These are phyloP conservation scores for Epinotia ramella DNA, from an alignment of 2,888 invertebrate genomes.

Conservation along the genomic window DNA sequence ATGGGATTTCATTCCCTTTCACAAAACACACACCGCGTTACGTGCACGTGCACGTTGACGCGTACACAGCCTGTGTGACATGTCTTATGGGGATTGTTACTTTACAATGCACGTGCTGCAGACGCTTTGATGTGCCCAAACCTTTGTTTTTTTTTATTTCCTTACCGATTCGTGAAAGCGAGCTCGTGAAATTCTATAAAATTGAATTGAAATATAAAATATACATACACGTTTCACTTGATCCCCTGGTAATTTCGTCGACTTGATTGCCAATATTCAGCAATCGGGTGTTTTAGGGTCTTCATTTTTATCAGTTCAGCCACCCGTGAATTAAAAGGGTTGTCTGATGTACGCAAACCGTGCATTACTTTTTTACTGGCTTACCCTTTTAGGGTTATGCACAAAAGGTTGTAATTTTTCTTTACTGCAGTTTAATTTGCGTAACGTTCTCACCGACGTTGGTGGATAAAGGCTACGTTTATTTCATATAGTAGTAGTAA, in stretches of 20 bases:
- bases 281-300: constrained; percentile 14
- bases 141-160: too few species aligned
- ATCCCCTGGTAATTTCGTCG: constrained; percentile 23
- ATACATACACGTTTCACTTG: neutral
- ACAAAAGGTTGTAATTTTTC: constrained; percentile 1
- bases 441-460: neutral
- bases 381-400: neutral
- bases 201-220: too few species aligned
- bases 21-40: too few species aligned
- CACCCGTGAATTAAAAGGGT: constrained; percentile 25
- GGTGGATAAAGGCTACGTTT: neutral
- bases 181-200: too few species aligned
- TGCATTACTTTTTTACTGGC: neutral
- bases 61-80: too few species aligned
- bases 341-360: neutral
- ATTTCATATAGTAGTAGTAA: too few species aligned
- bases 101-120: too few species aligned
- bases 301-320: constrained; percentile 23
- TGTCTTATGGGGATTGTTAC: too few species aligned
- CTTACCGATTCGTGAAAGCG: too few species aligned
- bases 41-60: too few species aligned
- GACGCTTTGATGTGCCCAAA: too few species aligned
- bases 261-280: constrained; percentile 41
- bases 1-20: too few species aligned
- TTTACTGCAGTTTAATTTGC: neutral